Conservation (phyloP, 1,140 invertebrate genomes). For the Zeugodacus cucurbitae region DNA sequence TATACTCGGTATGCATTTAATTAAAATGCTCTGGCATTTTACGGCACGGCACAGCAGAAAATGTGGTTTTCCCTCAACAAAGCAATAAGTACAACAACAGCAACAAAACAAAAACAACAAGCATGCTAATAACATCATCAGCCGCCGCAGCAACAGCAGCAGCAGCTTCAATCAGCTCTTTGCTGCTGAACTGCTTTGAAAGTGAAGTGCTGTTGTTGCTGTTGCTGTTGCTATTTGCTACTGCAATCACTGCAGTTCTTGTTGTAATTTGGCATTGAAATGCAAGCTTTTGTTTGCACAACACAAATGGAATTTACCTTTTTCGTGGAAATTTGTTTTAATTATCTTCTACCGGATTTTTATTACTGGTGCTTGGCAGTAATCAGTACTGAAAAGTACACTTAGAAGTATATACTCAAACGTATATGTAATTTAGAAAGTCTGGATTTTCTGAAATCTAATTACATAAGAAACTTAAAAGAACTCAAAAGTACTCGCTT, state of each 20-base stretch:
- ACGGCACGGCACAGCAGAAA: conserved; percentile 27
- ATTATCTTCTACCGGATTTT: too few relatives aligned
- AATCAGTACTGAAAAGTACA: neutral
- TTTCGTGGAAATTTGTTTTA: neutral
- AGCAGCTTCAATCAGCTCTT: neutral
- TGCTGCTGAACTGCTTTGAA: neutral
- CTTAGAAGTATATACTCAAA: too few relatives aligned
- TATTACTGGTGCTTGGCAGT: neutral
- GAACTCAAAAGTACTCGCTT: too few relatives aligned
- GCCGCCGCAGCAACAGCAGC: neutral
- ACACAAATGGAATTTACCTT: neutral
- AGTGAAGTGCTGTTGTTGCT: neutral
- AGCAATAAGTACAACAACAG: neutral
- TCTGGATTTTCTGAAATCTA: too few relatives aligned
- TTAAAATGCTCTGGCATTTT: conserved; percentile 34
- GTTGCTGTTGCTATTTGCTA: neutral
- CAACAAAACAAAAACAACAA: neutral
- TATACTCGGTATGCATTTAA: conserved; percentile 37
- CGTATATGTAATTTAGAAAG: too few relatives aligned
- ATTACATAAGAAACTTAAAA: too few relatives aligned
- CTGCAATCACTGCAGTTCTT: neutral
- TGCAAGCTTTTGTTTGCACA: conserved; percentile 5
- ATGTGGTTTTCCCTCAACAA: conserved; percentile 38
- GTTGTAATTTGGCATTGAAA: conserved; percentile 18
- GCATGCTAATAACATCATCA: conserved; percentile 17